A percentile compares a stretch with the other conserved stretches of the same genome.
Conservation (phyloP, 2,888 invertebrate species). For the Drosophila ustulata region DNA sequence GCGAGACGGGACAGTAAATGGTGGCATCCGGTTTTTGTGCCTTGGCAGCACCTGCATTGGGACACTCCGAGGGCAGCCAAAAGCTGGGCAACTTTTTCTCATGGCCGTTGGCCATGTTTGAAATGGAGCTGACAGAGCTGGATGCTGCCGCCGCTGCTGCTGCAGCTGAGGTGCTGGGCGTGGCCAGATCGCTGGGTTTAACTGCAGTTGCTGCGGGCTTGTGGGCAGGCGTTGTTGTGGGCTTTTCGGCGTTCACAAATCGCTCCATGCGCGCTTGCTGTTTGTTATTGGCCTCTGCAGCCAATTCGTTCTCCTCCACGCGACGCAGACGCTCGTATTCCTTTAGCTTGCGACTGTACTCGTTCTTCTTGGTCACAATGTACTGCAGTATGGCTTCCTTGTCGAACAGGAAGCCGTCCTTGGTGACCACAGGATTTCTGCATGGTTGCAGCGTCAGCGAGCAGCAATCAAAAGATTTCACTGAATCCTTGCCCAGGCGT, state of each 20-base stretch:
- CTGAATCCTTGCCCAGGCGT: conserved; percentile 91
- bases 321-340: conserved; percentile 95
- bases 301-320: conserved; percentile 89
- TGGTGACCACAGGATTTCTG: conserved; percentile 94
- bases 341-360: conserved; percentile 94
- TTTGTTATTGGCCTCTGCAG: conserved; percentile 85
- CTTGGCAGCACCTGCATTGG: conserved; percentile 90
- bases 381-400: conserved; percentile 98
- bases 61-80: conserved; percentile 98
- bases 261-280: conserved; percentile 90
- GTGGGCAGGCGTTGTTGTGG: conserved; percentile 69
- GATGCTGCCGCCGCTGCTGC: conserved; percentile 29
- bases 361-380: conserved; percentile 96
- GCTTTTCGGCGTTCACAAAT: conserved; percentile 93
- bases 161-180: conserved; percentile 56
- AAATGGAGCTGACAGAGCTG: conserved; percentile 79
- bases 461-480: conserved; percentile 98
- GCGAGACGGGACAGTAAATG: conserved; percentile 93
- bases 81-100: conserved; percentile 96
- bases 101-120: conserved; percentile 92
- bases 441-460: conserved; percentile 98
- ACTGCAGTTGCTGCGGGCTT: conserved; percentile 51
- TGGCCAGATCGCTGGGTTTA: conserved; percentile 26
- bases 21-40: conserved; percentile 89
- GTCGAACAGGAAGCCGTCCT: conserved; percentile 97